Evolutionary conservation across 2,797 vertebrate species (phyloP).

Genomic region (Acanthis flammea): DNA sequence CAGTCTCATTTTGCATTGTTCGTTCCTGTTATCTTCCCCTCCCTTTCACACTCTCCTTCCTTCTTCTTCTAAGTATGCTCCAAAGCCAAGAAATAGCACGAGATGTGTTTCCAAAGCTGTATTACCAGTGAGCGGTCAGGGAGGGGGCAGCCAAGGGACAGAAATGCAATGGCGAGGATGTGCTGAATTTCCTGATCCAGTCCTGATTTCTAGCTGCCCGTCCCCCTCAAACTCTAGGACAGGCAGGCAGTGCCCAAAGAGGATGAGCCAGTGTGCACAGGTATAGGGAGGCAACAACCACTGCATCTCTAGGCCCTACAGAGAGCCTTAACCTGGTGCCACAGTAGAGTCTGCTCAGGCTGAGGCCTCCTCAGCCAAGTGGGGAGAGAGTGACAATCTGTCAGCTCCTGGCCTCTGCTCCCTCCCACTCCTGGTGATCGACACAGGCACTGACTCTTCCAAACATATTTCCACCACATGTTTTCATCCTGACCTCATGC

Average conservation of each 20-base stretch:
- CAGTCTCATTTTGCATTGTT: conserved; percentile 18
- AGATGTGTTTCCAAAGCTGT: conserved; percentile 67
- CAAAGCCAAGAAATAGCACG: conserved; percentile 70
- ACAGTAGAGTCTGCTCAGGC: not conserved
- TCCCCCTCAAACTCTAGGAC: not conserved
- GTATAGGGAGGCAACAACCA: not conserved
- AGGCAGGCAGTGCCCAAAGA: not conserved
- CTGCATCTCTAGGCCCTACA: not conserved
- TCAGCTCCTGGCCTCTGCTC: conserved; percentile 46
- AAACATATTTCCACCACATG: conserved; percentile 74
- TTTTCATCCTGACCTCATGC: conserved; percentile 64
- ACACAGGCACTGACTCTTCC: conserved; percentile 49
- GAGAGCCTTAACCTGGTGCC: not conserved
- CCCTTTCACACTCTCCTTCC: conserved; percentile 57
- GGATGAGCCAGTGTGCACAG: not conserved
- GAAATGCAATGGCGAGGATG: conserved; percentile 33
- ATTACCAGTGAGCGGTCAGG: conserved; percentile 66
- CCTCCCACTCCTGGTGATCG: conserved; percentile 43
- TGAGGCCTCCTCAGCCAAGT: not conserved
- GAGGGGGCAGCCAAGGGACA: conserved; percentile 78
- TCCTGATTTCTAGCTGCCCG: not conserved
- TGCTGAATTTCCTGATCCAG: conserved; percentile 52
- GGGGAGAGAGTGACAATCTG: conserved; percentile 18
- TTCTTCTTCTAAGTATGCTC: conserved; percentile 56
- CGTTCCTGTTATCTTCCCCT: conserved; percentile 38